Percentiles rank a stretch among this genome's conserved stretches.
These are phyloP conservation scores for Nannospalax galili DNA, from an alignment of 2,113 vertebrate species.

Conservation along the genomic window DNA sequence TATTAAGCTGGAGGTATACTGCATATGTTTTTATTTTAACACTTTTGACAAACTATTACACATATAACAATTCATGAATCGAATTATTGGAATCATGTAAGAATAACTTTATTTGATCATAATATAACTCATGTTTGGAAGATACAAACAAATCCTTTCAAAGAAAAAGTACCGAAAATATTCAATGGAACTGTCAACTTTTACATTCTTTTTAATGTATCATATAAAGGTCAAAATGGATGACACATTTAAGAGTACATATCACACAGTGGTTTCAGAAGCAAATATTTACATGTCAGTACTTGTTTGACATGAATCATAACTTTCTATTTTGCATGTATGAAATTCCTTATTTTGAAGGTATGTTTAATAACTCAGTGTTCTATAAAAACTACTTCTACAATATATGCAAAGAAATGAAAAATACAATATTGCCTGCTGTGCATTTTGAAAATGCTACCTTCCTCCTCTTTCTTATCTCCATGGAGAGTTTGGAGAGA, in stretches of 20 bases:
- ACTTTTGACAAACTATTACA: neutral
- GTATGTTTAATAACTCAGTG: neutral
- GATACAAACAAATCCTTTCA: neutral
- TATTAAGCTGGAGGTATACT: neutral
- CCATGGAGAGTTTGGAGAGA: neutral
- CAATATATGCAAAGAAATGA: neutral
- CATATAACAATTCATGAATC: neutral
- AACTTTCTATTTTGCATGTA: too few species aligned
- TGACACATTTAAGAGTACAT: neutral
- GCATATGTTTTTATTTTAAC: slow-evolving; percentile 7
- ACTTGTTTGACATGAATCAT: neutral
- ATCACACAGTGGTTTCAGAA: neutral
- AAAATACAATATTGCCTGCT: neutral
- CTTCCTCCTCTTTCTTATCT: neutral
- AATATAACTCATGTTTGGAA: neutral
- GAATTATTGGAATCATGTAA: neutral
- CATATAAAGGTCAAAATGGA: neutral
- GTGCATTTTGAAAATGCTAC: neutral
- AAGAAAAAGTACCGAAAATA: slow-evolving; percentile 1
- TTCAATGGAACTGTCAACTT: neutral
- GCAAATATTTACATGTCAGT: neutral
- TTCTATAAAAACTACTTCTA: neutral
- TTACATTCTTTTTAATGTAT: neutral
- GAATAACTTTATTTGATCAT: neutral
- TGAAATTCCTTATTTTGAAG: too few species aligned